Base-by-base conservation (phyloP, 2,797 vertebrate genomes). In the Aldrovandia affinis region DNA sequence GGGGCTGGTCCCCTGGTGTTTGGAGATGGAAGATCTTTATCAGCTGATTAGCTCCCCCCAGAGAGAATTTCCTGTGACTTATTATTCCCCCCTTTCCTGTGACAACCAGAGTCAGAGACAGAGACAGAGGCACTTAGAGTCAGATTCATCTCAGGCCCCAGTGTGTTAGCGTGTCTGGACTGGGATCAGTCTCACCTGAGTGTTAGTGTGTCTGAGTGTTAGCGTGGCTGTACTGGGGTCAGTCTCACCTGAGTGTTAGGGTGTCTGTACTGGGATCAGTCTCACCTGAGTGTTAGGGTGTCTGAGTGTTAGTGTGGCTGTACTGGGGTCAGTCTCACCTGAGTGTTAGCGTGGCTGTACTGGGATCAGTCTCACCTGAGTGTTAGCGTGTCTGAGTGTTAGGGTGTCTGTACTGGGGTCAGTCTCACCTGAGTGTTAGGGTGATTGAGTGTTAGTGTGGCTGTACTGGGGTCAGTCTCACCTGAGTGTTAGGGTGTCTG, bases 11-110 rank as follows among this genome's bases (percentile, higher is more conserved):
- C n/a, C n/a, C n/a, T n/a, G n/a, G n/a, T n/a, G n/a, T n/a, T n/a
- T n/a, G n/a, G n/a, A n/a, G n/a, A n/a, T n/a, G 97, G 90, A 98
- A 98, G 89, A 99, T 98, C 94, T 98, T 98, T 88, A 99, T 99
- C 90, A 99, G 92, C 80, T 98, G 98, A 94, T 98, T 99, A 94
- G 97, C 97, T 80, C 97, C 97, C 55, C 98, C 97, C n/a, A n/a
- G n/a, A n/a, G n/a, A n/a, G n/a, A n/a, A n/a, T 93, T 99, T 99
- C 95, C 98, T 99, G 92, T 15, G 14, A 80, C 8, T 98, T 98
- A 94, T 98, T 99, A 94, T 97, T 61, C 15, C 57, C 15, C 57
- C 22, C 15, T 15, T 25, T 20, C 22, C 57, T 61, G 91, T 95
- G 95, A 83, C 91, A 94, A 83, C 96, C 95, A 30, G 22, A 25